Conservation (phyloP, 2,113 vertebrate species). For the Proterorhinus semilunaris region DNA sequence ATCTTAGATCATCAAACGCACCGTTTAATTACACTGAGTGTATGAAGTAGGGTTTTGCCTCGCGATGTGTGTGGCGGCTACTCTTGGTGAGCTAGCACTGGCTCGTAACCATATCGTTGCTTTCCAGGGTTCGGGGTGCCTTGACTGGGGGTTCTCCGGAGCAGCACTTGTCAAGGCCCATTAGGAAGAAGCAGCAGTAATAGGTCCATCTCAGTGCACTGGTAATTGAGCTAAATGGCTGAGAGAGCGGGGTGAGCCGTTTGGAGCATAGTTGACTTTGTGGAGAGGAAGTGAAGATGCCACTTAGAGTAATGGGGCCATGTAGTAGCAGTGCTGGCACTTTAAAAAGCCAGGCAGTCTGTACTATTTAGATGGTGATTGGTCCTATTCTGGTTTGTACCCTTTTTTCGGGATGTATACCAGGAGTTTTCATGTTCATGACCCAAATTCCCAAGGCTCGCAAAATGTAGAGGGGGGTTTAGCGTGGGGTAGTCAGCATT, state of each 20-base stretch:
- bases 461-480: not conserved
- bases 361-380: not conserved
- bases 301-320: constrained; percentile 26
- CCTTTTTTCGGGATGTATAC: not conserved
- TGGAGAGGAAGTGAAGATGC: constrained; percentile 46
- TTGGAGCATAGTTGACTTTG: constrained; percentile 47
- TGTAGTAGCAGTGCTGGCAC: not conserved
- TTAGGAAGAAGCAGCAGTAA: constrained; percentile 25
- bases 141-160: constrained; percentile 21
- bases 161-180: constrained; percentile 33
- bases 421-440: not conserved
- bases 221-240: constrained; percentile 48
- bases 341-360: not conserved
- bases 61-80: constrained; percentile 3
- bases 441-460: not conserved
- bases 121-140: constrained; percentile 31
- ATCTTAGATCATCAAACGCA: constrained; percentile 71
- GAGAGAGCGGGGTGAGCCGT: constrained; percentile 35
- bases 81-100: constrained; percentile 27
- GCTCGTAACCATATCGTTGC: constrained; percentile 32
- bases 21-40: constrained; percentile 51
- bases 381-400: no score
- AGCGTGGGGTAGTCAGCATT: no score
- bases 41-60: constrained; percentile 37
- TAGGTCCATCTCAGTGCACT: constrained; percentile 22